A percentile compares a stretch with the other conserved stretches of the same genome.
phyloP scores from a whole-genome alignment of 1,140 invertebrate species.

The Pollicipes pollicipes region DNA sequence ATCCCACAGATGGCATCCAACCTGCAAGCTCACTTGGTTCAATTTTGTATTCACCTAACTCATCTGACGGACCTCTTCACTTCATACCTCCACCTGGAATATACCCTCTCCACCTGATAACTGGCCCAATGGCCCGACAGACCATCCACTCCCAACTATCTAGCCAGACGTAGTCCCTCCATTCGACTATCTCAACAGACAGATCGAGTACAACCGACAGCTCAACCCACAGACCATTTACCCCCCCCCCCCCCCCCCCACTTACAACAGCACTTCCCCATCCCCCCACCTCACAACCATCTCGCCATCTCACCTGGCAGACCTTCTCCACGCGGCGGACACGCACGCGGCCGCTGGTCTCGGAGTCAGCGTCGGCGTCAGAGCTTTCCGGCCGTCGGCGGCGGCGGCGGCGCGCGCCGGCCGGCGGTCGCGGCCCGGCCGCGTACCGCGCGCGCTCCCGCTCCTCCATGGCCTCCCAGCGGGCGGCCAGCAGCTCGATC shows the following conservation, averaged over 20 bases:
- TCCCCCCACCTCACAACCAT: background rate
- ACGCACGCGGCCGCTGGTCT: background rate
- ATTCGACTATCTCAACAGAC: too few species aligned
- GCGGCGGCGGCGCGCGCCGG: background rate
- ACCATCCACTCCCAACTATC: too few species aligned
- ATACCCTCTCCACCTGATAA: too few species aligned
- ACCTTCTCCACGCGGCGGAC: background rate
- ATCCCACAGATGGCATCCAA: too few species aligned
- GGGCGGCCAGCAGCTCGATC: background rate
- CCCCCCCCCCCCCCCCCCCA: background rate
- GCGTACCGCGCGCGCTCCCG: background rate
- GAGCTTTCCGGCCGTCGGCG: background rate
- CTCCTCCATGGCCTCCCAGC: background rate
- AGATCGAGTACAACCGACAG: too few species aligned
- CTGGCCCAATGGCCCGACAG: too few species aligned
- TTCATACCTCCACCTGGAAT: too few species aligned
- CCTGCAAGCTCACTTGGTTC: too few species aligned
- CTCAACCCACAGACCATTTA: too few species aligned
- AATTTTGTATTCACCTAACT: too few species aligned
- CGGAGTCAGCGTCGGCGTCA: background rate
- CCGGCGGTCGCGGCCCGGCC: background rate
- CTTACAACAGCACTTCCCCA: background rate
- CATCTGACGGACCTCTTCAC: too few species aligned
- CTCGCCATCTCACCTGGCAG: background rate
- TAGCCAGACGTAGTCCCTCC: too few species aligned